Percentiles rank a stretch among this genome's conserved stretches.
These are phyloP conservation scores for Pyrrhosoma nymphula DNA, from an alignment of 2,888 invertebrate species.

Conservation along the genomic window DNA sequence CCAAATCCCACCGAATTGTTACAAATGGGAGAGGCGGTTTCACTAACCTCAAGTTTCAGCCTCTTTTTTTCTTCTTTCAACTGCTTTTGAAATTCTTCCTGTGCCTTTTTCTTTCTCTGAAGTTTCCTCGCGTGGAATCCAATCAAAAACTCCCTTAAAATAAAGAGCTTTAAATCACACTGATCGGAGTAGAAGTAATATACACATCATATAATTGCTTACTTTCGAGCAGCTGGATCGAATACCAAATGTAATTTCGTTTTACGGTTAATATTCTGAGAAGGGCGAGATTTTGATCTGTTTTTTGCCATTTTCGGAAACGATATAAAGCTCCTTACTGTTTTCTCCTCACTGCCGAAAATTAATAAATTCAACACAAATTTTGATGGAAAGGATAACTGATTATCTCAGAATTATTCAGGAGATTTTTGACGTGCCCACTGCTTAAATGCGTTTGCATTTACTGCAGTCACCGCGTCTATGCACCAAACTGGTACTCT, in stretches of 20 bases:
- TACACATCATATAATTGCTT: conserved; percentile 72
- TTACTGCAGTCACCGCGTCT: too few species aligned
- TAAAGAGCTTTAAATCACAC: conserved; percentile 17
- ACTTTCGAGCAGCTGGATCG: conserved; percentile 83
- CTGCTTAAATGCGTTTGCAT: too few species aligned
- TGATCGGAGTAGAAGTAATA: conserved; percentile 25
- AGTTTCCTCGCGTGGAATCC: conserved; percentile 91
- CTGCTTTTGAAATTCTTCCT: conserved; percentile 85
- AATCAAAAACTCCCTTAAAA: conserved; percentile 87
- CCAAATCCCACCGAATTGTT: too few species aligned
- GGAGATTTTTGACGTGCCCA: too few species aligned
- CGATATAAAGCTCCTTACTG: neutral
- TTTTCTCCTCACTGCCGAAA: too few species aligned
- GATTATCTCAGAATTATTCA: too few species aligned
- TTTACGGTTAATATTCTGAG: conserved; percentile 77
- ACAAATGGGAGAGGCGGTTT: neutral
- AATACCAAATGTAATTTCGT: conserved; percentile 81
- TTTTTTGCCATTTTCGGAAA: neutral
- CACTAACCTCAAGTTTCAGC: conserved; percentile 85
- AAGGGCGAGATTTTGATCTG: neutral
- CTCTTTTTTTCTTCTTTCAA: conserved; percentile 88
- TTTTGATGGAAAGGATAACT: too few species aligned
- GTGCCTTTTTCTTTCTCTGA: conserved; percentile 87
- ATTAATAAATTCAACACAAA: too few species aligned
- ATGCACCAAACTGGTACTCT: too few species aligned